phyloP scores from a whole-genome alignment of 1,140 invertebrate genomes.

The Gonioctena quinquepunctata region DNA sequence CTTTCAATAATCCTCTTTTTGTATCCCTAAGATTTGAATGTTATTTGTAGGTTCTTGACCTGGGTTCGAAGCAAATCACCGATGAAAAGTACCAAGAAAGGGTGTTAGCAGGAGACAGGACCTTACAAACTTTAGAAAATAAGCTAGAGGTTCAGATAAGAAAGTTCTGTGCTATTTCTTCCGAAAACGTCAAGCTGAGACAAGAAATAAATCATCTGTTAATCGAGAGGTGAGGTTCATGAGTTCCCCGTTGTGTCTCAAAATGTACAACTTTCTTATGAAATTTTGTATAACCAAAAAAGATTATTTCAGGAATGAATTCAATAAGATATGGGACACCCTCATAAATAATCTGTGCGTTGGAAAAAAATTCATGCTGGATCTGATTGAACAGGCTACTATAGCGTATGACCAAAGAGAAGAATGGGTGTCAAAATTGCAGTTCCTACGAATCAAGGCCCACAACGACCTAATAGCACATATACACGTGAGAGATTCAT shows the following conservation, averaged over 20 bases:
- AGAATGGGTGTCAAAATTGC: conserved; percentile 80
- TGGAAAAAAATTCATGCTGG: conserved; percentile 78
- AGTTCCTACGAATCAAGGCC: conserved; percentile 71
- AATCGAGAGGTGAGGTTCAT: conserved; percentile 63
- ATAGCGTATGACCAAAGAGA: conserved; percentile 85
- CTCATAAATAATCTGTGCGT: conserved; percentile 72
- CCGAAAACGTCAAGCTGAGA: conserved; percentile 72
- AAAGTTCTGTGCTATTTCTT: conserved; percentile 74
- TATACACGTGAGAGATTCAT: conserved; percentile 13
- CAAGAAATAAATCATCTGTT: conserved; percentile 78
- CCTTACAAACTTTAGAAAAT: conserved; percentile 68
- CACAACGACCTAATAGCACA: conserved; percentile 56
- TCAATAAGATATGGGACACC: conserved; percentile 61
- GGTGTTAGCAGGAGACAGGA: conserved; percentile 60
- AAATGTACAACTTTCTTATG: too few relatives aligned
- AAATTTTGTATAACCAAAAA: neutral
- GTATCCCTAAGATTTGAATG: too few relatives aligned
- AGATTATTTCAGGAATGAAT: conserved; percentile 54
- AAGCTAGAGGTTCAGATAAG: conserved; percentile 72
- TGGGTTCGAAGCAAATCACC: conserved; percentile 55
- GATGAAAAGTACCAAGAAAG: conserved; percentile 60
- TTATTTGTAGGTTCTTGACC: conserved; percentile 37
- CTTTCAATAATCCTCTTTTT: too few relatives aligned
- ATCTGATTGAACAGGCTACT: conserved; percentile 85
- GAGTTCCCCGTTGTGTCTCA: too few relatives aligned